A percentile compares a stretch with the other conserved stretches of the same genome.
These are phyloP conservation scores for Erebia ligea DNA, from an alignment of 2,888 invertebrate species.

Conservation along the genomic window DNA sequence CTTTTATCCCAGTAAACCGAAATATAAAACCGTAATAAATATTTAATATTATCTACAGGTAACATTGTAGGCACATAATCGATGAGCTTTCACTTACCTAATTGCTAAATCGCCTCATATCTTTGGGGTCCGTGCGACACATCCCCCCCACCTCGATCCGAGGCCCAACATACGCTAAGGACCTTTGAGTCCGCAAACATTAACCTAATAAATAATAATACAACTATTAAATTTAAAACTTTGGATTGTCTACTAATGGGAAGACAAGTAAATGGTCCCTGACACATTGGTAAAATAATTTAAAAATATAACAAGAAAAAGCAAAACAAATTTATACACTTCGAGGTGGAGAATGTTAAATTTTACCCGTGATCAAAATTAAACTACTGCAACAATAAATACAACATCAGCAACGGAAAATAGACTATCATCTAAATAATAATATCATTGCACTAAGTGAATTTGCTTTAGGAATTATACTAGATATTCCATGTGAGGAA, in stretches of 20 bases:
- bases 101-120: constrained; percentile 39
- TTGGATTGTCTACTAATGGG: constrained; percentile 74
- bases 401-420: constrained; percentile 30
- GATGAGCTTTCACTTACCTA: constrained; percentile 74
- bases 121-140: constrained; percentile 21
- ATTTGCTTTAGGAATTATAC: constrained; percentile 61
- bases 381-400: constrained; percentile 30
- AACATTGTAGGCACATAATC: constrained; percentile 82
- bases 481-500: constrained; percentile 69
- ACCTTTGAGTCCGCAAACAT: constrained; percentile 44
- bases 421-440: constrained; percentile 49
- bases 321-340: constrained; percentile 29
- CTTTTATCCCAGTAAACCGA: constrained; percentile 67
- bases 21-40: constrained; percentile 60
- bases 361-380: constrained; percentile 36
- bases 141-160: constrained; percentile 12
- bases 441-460: constrained; percentile 73
- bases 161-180: constrained; percentile 24
- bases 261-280: constrained; percentile 77
- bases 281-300: constrained; percentile 35
- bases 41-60: constrained; percentile 75
- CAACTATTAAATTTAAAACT: constrained; percentile 63
- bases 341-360: constrained; percentile 32
- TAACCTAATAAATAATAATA: constrained; percentile 72
- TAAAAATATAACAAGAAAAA: constrained; percentile 36